phyloP scores from a whole-genome alignment of 2,888 invertebrate species.

The Tholera decimalis region DNA sequence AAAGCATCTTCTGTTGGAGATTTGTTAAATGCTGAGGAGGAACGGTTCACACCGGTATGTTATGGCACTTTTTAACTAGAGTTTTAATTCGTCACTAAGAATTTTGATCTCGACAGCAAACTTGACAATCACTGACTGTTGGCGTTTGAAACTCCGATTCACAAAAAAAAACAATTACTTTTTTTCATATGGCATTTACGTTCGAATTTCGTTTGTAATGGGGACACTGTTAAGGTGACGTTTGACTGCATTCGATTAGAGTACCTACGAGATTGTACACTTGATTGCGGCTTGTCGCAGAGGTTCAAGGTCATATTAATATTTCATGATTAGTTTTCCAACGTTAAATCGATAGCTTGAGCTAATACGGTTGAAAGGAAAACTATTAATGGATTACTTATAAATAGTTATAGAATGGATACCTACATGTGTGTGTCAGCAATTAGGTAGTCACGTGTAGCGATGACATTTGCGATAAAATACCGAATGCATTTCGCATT shows the following conservation, averaged over 20 bases:
- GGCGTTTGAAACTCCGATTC: conserved; percentile 48
- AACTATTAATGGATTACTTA: conserved; percentile 26
- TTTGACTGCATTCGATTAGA: conserved; percentile 35
- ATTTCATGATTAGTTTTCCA: conserved; percentile 19
- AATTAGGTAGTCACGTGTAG: conserved; percentile 16
- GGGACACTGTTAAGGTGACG: conserved; percentile 45
- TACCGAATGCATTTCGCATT: conserved; percentile 14
- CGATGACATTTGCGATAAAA: conserved; percentile 33
- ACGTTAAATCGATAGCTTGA: conserved; percentile 20
- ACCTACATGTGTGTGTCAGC: background rate
- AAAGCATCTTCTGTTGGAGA: conserved; percentile 90
- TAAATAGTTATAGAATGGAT: conserved; percentile 10
- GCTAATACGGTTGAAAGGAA: conserved; percentile 9
- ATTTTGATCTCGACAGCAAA: conserved; percentile 49
- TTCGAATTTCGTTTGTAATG: conserved; percentile 44
- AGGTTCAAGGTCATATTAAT: conserved; percentile 49
- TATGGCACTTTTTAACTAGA: conserved; percentile 31
- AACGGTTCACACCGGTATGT: conserved; percentile 84
- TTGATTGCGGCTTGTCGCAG: conserved; percentile 34
- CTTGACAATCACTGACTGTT: conserved; percentile 47
- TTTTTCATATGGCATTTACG: conserved; percentile 22
- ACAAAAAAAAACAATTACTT: conserved; percentile 26
- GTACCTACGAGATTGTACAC: conserved; percentile 9
- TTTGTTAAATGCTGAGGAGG: conserved; percentile 87
- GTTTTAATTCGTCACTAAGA: conserved; percentile 41